Percentiles rank a stretch among this genome's conserved stretches.
phyloP scores from a whole-genome alignment of 1,140 invertebrate genomes.

The Hydropsyche tenuis region DNA sequence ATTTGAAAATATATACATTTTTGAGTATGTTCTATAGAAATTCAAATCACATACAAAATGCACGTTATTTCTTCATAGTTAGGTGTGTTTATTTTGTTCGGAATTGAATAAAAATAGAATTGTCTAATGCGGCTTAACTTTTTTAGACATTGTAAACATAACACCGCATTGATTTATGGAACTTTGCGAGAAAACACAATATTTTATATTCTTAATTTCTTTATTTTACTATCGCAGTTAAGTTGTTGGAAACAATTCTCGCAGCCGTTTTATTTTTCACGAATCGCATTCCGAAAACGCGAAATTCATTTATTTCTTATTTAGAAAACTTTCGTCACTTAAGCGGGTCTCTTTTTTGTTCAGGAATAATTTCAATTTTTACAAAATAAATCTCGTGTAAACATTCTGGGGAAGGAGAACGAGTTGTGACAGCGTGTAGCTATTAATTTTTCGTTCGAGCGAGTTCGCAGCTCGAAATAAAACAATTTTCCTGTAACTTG shows the following conservation, averaged over 20 bases:
- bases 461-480: conserved; percentile 13
- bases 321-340: background rate
- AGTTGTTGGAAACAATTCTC: background rate
- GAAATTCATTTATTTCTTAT: conserved; percentile 16
- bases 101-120: too few species aligned
- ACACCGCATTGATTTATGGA: background rate
- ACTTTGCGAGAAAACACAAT: background rate
- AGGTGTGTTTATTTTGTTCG: too few species aligned
- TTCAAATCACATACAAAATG: too few species aligned
- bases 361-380: conserved; percentile 15
- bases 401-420: conserved; percentile 2
- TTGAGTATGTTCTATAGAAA: too few species aligned
- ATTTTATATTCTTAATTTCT: conserved; percentile 10
- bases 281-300: background rate
- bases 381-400: conserved; percentile 15
- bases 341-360: background rate
- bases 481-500: conserved; percentile 10
- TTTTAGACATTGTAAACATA: too few species aligned
- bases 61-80: too few species aligned
- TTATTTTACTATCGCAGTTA: background rate
- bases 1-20: too few species aligned
- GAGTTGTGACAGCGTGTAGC: conserved; percentile 10
- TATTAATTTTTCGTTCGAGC: conserved; percentile 22
- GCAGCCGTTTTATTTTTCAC: background rate
- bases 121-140: too few species aligned